Conservation (phyloP, 2,113 vertebrate species). For the Numenius arquata region DNA sequence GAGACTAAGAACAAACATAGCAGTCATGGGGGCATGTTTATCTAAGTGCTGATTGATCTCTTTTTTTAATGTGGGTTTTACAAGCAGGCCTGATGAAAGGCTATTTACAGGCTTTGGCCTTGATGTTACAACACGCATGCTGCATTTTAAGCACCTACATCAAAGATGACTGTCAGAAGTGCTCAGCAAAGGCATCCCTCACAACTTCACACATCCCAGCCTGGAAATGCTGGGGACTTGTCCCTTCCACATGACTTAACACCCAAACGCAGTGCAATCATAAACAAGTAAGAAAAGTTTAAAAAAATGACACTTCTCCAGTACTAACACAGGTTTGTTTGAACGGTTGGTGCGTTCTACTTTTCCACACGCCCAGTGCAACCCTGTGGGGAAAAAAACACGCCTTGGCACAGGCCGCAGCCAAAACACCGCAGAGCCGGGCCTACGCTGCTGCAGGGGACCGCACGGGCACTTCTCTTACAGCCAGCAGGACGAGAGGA, state of each 20-base stretch:
- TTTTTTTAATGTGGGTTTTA: conserved; percentile 10
- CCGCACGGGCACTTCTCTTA: accelerated
- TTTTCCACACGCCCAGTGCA: accelerated
- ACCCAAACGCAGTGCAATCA: background rate
- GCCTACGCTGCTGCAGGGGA: background rate
- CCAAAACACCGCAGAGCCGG: accelerated
- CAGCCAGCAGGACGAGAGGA: background rate
- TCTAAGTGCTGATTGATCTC: conserved; percentile 19
- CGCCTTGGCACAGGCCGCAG: accelerated
- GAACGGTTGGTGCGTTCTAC: background rate
- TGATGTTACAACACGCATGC: background rate
- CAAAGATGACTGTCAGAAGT: background rate
- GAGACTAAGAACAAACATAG: conserved; percentile 5
- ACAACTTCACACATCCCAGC: background rate
- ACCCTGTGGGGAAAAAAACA: accelerated
- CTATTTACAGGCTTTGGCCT: background rate
- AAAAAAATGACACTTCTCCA: background rate
- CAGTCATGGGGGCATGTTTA: background rate
- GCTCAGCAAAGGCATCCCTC: background rate
- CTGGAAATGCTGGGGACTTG: background rate
- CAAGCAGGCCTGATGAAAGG: conserved; percentile 9
- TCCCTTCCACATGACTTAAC: background rate
- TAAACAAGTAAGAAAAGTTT: accelerated
- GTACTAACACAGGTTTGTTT: accelerated
- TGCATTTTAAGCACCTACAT: conserved; percentile 1